These are phyloP conservation scores for Rhea americana DNA, from an alignment of 2,113 vertebrate genomes.

Conservation along the genomic window DNA sequence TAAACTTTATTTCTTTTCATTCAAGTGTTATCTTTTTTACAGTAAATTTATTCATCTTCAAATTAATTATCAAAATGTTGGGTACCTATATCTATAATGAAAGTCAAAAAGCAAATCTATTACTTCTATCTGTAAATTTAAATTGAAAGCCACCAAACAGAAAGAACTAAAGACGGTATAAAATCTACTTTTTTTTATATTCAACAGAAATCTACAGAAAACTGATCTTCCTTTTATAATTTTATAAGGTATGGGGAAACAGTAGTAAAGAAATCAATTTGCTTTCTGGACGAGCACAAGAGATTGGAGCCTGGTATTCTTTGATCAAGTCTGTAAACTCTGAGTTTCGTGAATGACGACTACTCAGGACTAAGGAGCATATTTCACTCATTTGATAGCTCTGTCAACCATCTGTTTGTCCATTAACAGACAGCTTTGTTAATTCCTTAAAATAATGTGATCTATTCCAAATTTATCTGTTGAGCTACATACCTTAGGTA, in stretches of 20 bases:
- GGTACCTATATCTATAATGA: neutral
- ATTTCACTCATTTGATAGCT: neutral
- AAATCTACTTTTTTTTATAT: neutral
- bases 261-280: neutral
- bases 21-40: neutral
- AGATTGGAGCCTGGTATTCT: neutral
- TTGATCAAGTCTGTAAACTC: neutral
- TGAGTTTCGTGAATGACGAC: neutral
- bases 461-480: neutral
- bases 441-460: neutral
- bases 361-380: neutral
- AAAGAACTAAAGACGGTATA: neutral
- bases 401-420: no score
- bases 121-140: neutral
- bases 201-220: neutral
- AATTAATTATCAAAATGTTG: neutral
- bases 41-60: neutral
- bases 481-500: neutral
- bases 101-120: neutral
- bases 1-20: neutral
- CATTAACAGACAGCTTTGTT: no score
- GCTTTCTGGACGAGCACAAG: neutral
- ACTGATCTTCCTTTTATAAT: neutral
- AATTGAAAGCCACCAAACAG: neutral
- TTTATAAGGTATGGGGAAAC: neutral